These are phyloP conservation scores for Oncopeltus fasciatus DNA, from an alignment of 1,140 invertebrate genomes.

Conservation along the genomic window DNA sequence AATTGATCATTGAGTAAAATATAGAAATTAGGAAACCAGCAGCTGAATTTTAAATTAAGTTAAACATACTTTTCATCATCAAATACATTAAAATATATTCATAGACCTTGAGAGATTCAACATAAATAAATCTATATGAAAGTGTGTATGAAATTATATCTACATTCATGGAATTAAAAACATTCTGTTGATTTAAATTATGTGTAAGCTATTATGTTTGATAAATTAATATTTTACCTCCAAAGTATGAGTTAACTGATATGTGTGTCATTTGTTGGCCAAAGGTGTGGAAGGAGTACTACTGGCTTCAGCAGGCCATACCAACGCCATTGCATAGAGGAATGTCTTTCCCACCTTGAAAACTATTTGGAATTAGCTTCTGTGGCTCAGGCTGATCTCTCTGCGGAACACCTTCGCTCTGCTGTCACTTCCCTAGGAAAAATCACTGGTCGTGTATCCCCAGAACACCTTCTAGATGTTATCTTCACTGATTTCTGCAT, in stretches of 20 bases:
- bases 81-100: too few species aligned
- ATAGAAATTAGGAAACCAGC: too few species aligned
- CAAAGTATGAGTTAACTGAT: too few species aligned
- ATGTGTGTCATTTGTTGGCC: too few species aligned
- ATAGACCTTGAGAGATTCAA: not conserved
- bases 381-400: slow-evolving; percentile 43
- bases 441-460: slow-evolving; percentile 59
- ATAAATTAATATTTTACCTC: too few species aligned
- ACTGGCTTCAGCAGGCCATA: slow-evolving; percentile 47
- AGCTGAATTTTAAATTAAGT: too few species aligned
- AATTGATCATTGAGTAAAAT: too few species aligned
- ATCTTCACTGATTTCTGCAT: slow-evolving; percentile 81
- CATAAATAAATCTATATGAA: not conserved
- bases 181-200: too few species aligned
- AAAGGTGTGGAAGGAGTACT: too few species aligned
- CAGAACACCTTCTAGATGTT: slow-evolving; percentile 66
- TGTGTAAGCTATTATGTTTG: too few species aligned
- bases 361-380: slow-evolving; percentile 32
- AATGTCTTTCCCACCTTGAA: slow-evolving; percentile 37
- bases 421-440: slow-evolving; percentile 51
- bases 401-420: slow-evolving; percentile 49
- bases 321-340: slow-evolving; percentile 43
- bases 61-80: too few species aligned
- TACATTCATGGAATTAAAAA: too few species aligned
- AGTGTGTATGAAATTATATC: not conserved